A percentile compares a stretch with the other conserved stretches of the same genome.
phyloP scores from a whole-genome alignment of 1,140 invertebrate genomes.

The Littorina saxatilis region DNA sequence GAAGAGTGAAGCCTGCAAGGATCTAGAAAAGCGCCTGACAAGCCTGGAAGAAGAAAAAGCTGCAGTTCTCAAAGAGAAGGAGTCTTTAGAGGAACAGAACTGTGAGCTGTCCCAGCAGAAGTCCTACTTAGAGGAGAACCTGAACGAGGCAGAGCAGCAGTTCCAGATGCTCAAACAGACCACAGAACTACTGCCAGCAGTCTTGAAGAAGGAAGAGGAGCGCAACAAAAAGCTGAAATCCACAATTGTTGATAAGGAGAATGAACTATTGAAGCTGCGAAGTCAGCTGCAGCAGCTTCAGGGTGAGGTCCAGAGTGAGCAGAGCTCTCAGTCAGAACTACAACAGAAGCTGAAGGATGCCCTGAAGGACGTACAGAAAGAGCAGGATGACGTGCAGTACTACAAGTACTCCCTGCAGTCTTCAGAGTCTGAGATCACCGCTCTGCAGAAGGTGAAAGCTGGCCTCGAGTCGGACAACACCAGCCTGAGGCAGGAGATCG shows the following conservation, averaged over 20 bases:
- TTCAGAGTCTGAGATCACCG: constrained; percentile 47
- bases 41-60: constrained; percentile 17
- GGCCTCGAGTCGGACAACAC: constrained; percentile 39
- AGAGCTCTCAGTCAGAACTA: constrained; percentile 34
- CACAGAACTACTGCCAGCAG: constrained; percentile 1
- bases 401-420: constrained; percentile 53
- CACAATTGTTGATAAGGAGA: constrained; percentile 46
- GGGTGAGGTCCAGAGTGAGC: constrained; percentile 37
- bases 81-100: constrained; percentile 14
- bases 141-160: constrained; percentile 26
- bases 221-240: constrained; percentile 35
- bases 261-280: constrained; percentile 27
- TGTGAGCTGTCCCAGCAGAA: constrained; percentile 29
- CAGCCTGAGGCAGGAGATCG: constrained; percentile 36
- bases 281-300: constrained; percentile 28
- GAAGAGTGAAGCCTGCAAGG: neutral
- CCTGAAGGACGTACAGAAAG: constrained; percentile 38
- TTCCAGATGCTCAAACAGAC: constrained; percentile 28
- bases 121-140: constrained; percentile 25
- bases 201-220: constrained; percentile 28
- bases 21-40: neutral
- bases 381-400: constrained; percentile 37
- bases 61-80: constrained; percentile 9
- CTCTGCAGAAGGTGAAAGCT: constrained; percentile 36
- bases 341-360: constrained; percentile 34